These are phyloP conservation scores for Tachypleus tridentatus DNA, from an alignment of 1,140 invertebrate species.

Conservation along the genomic window DNA sequence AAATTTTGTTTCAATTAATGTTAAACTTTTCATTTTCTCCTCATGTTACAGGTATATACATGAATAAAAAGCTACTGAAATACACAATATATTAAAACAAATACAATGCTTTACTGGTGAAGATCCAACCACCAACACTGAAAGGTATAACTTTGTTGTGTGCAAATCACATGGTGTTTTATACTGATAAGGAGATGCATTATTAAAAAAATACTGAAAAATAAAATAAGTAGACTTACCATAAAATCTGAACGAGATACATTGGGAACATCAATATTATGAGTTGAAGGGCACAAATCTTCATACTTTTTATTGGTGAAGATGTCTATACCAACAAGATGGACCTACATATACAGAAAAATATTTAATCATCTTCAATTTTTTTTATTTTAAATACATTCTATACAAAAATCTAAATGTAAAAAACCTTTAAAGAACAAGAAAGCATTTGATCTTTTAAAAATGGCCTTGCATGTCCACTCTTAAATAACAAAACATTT, in stretches of 20 bases:
- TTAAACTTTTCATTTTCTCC: too few relatives aligned
- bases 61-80: too few relatives aligned
- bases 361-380: too few relatives aligned
- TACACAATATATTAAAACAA: too few relatives aligned
- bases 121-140: too few relatives aligned
- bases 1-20: too few relatives aligned
- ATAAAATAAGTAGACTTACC: constrained; percentile 34
- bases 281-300: constrained; percentile 99
- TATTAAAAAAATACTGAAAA: too few relatives aligned
- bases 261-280: constrained; percentile 99
- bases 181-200: too few relatives aligned
- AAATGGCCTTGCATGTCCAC: background rate
- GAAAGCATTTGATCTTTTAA: background rate
- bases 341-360: constrained; percentile 44
- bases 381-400: background rate
- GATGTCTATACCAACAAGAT: constrained; percentile 97
- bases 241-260: constrained; percentile 96
- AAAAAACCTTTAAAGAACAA: background rate
- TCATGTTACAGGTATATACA: too few relatives aligned
- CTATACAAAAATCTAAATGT: background rate
- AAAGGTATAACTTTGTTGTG: too few relatives aligned
- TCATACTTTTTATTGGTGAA: constrained; percentile 96
- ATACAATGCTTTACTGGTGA: too few relatives aligned
- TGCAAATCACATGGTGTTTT: too few relatives aligned
- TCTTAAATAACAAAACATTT: background rate